Evolutionary conservation across 2,888 invertebrate genomes (phyloP), one percentile per base, ranked within the genome.

Genomic region (Drosophila heteroneura): DNA sequence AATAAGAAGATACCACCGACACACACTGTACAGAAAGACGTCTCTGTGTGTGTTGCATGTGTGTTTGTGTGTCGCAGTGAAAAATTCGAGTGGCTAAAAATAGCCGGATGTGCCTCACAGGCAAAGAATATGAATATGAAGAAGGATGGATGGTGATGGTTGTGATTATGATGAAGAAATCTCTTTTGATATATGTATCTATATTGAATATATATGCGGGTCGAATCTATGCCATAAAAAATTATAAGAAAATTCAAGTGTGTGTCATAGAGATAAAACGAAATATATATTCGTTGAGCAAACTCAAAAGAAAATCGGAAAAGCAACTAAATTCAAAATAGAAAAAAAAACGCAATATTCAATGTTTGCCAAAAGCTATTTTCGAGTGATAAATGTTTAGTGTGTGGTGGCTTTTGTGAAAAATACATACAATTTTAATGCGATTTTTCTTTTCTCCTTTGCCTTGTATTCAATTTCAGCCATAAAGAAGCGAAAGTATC

Each of bases 1-100:
- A 92, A 83, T 88, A 89, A 92, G 92, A 91, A 92, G 92, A 89
- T 89, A 85, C 85, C 74, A 84, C 65, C 82, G 82, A 76, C 67
- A 63, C 37, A 39, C 71, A 60, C 54, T 63, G 54, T 75, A 54
- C 72, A 52, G 63, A 56, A 51, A 56, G 59, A 70, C 51, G 60
- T 70, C 32, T 70, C 59, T 54, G 74, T 68, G 61, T 60, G 53
- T 37, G 58, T 63, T 76, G 68, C 61, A 57, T 70, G 60, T 75
- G 76, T 77, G 73, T 82, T 68, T 84, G 82, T 88, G 85, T 81
- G 86, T 90, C 82, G 82, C 72, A 78, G 82, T 87, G 81, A 90
- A 85, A 83, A 74, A 76, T 82, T 83, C 67, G 67, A 68, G 58
- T 57, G 63, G 72, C 83, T 87, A 87, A 84, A 89, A 86, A 90